A percentile compares a stretch with the other conserved stretches of the same genome.
Conservation (phyloP, 2,888 invertebrate species). For the Petrophora chlorosata region DNA sequence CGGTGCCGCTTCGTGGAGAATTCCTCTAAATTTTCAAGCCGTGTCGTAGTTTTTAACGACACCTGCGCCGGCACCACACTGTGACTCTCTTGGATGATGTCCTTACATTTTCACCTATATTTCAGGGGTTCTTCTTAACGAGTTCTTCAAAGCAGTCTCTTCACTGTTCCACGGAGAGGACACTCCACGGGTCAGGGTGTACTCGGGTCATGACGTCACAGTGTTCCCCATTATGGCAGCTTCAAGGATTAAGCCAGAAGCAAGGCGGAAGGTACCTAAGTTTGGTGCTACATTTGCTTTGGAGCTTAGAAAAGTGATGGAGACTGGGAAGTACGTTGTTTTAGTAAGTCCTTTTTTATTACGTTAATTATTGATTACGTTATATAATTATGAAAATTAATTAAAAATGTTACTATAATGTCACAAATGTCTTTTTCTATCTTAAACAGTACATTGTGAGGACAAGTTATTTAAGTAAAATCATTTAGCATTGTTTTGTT, state of each 20-base stretch:
- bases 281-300: background rate
- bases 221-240: conserved; percentile 1
- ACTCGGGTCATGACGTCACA: conserved; percentile 2
- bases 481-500: too few relatives aligned
- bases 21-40: too few relatives aligned
- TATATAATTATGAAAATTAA: too few relatives aligned
- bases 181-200: background rate
- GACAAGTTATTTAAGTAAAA: too few relatives aligned
- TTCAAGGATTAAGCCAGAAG: background rate
- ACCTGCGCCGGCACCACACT: too few relatives aligned
- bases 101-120: too few relatives aligned
- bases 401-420: too few relatives aligned
- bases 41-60: too few relatives aligned
- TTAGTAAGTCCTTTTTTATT: background rate
- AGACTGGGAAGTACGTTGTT: conserved; percentile 10
- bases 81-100: too few relatives aligned
- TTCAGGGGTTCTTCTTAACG: conserved; percentile 1
- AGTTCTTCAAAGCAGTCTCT: background rate
- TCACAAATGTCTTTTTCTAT: too few relatives aligned
- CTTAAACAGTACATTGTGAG: too few relatives aligned
- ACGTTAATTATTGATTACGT: conserved; percentile 3
- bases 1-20: too few relatives aligned
- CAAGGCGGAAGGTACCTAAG: background rate
- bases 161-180: background rate
- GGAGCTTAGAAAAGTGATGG: background rate